A percentile compares a stretch with the other conserved stretches of the same genome.
phyloP scores from a whole-genome alignment of 2,888 invertebrate genomes.

The Lasioglossum zephyrum region DNA sequence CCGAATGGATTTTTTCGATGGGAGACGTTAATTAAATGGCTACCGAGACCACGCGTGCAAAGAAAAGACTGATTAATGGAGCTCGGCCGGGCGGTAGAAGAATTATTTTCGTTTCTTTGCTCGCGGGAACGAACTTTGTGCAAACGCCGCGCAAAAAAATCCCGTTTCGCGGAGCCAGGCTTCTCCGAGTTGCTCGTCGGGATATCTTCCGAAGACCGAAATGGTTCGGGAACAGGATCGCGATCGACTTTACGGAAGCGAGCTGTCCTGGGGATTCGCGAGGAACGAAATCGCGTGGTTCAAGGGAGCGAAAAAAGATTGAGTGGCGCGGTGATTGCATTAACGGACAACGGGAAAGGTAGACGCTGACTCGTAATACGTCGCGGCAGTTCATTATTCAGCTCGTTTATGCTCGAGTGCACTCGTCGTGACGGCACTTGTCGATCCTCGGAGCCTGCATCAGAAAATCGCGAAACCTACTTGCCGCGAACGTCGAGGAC shows the following conservation, averaged over 20 bases:
- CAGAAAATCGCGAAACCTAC: constrained; percentile 54
- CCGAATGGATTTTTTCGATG: constrained; percentile 1
- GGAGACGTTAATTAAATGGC: constrained; percentile 74
- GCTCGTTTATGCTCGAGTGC: constrained; percentile 49
- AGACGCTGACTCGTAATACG: constrained; percentile 41
- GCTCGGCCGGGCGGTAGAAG: constrained; percentile 48
- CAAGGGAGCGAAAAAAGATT: not conserved
- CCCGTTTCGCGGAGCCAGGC: too few relatives aligned
- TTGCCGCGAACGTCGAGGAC: constrained; percentile 45
- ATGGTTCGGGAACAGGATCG: not conserved
- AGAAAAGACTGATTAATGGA: constrained; percentile 72
- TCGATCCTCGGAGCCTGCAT: constrained; percentile 31
- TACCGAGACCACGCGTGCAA: constrained; percentile 65
- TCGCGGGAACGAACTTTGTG: constrained; percentile 53
- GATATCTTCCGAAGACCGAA: not conserved
- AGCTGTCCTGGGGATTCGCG: not conserved
- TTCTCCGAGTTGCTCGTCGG: not conserved
- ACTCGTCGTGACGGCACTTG: constrained; percentile 38
- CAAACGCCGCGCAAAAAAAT: constrained; percentile 41
- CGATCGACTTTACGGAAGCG: not conserved
- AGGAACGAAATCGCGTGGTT: not conserved
- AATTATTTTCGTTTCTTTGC: constrained; percentile 61
- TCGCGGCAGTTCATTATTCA: constrained; percentile 50
- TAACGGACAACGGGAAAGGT: constrained; percentile 17
- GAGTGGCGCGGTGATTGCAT: constrained; percentile 26